Evolutionary conservation across 2,797 vertebrate species (phyloP).

Genomic region (Steatocranus sp.): DNA sequence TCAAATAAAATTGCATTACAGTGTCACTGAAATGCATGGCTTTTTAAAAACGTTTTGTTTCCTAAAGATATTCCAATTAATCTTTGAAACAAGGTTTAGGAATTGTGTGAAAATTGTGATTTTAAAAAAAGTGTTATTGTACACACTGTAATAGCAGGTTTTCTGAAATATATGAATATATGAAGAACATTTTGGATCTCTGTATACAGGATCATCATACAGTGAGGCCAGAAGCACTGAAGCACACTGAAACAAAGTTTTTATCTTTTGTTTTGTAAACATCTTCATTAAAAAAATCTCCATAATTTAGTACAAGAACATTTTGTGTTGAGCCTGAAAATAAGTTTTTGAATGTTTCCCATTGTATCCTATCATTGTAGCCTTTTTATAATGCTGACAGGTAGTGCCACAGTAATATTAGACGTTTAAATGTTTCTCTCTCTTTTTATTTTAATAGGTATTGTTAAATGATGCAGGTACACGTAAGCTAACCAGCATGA

Average conservation of each 20-base stretch:
- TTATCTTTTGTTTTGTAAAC: background rate
- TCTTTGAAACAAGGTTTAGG: background rate
- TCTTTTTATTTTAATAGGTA: background rate
- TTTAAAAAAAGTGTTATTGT: background rate
- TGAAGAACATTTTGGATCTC: too few species aligned
- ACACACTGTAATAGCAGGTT: background rate
- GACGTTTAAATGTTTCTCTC: background rate
- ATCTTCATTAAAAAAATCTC: background rate
- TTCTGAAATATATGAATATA: background rate
- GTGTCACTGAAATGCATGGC: background rate
- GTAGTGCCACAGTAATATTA: background rate
- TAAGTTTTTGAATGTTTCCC: background rate
- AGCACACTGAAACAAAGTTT: background rate
- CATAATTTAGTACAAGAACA: background rate
- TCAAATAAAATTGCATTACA: background rate
- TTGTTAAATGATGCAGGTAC: background rate
- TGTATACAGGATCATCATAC: background rate
- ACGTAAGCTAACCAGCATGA: background rate
- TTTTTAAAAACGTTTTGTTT: background rate
- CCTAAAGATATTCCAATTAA: background rate
- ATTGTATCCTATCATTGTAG: background rate
- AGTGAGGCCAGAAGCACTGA: background rate
- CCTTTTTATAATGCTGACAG: background rate
- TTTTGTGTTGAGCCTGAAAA: background rate
- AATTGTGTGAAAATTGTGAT: background rate